Conservation (phyloP, 2,888 invertebrate species). For the Acronicta alni region DNA sequence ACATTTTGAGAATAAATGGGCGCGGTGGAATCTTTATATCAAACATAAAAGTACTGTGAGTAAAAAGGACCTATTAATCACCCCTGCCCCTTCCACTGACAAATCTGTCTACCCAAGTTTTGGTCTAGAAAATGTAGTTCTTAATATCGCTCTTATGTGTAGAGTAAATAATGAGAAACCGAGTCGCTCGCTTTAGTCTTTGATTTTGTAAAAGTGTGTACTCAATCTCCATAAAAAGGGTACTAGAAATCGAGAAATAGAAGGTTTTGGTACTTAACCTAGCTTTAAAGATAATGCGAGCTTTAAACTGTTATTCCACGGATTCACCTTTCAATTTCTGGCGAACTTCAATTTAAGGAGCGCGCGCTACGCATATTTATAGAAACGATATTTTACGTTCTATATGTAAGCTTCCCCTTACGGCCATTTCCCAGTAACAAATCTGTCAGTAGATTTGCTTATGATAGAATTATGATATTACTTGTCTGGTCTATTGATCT, state of each 20-base stretch:
- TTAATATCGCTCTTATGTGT: constrained; percentile 32
- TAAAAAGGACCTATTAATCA: constrained; percentile 47
- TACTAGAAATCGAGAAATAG: background rate
- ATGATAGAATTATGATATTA: too few species aligned
- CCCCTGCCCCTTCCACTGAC: constrained; percentile 5
- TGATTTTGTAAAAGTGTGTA: constrained; percentile 15
- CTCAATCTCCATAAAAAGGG: constrained; percentile 5
- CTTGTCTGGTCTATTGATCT: too few species aligned
- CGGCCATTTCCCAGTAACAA: too few species aligned
- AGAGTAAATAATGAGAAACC: constrained; percentile 27
- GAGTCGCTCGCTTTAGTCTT: constrained; percentile 7
- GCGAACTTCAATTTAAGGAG: too few species aligned
- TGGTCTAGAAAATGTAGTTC: constrained; percentile 23
- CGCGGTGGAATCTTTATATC: constrained; percentile 34
- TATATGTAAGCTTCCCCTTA: too few species aligned
- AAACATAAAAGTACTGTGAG: constrained; percentile 27
- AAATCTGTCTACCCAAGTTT: constrained; percentile 7
- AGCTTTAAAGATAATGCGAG: constrained; percentile 1
- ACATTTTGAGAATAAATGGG: constrained; percentile 36
- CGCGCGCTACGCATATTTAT: too few species aligned
- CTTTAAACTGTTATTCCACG: background rate
- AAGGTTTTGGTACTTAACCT: background rate
- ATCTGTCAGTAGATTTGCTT: too few species aligned
- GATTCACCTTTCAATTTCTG: too few species aligned
- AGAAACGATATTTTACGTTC: too few species aligned